Evolutionary conservation across 2,797 vertebrate species (phyloP), one percentile per base, ranked within the genome.

Genomic region (Chelon labrosus): DNA sequence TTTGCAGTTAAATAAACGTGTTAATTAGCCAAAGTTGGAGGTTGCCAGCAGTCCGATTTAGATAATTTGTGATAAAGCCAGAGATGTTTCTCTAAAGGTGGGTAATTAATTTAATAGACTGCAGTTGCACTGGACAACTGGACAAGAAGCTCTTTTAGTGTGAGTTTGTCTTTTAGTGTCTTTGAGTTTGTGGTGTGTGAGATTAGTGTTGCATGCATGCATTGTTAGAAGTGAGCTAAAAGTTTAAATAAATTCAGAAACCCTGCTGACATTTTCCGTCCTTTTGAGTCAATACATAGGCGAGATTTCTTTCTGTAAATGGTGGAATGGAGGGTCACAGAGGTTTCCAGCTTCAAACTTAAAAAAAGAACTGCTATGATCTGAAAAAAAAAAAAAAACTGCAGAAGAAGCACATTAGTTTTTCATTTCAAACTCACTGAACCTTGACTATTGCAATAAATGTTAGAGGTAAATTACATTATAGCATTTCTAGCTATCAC

Each of bases 231-330:
- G 35, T n/a, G 37, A 37, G 55, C 44, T 47, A 22, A 38, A 47
- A 57, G 73, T 58, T 53, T 2, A 51, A 58, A 65, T 31, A 22
- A 67, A 49, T 41, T 64, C 42, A 49, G 22, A 64, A 73, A 49
- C 27, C 61, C 27, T 64, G 38, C 31, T 54, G 42, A 4, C 42
- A 17, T 44, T 44, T 44, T 44, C 42, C 1, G 16, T 44, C 16
- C 42, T 44, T 44, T 7, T 3, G 16, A 16, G 17, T 44, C 71
- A 64, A 66, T 73, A 58, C 13, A 12, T 44, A 53, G 39, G 65
- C 12, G 2, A 46, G 39, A 31, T 46, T 60, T 73, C 65, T 65
- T 35, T 35, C 31, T 7, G 31, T 44, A 44, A 17, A 17, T 2
- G 11, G 50, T 25, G 10, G 39, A 61, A 56, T 9, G 5, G 7